phyloP scores from a whole-genome alignment of 2,888 invertebrate genomes.

The Xestia c-nigrum region DNA sequence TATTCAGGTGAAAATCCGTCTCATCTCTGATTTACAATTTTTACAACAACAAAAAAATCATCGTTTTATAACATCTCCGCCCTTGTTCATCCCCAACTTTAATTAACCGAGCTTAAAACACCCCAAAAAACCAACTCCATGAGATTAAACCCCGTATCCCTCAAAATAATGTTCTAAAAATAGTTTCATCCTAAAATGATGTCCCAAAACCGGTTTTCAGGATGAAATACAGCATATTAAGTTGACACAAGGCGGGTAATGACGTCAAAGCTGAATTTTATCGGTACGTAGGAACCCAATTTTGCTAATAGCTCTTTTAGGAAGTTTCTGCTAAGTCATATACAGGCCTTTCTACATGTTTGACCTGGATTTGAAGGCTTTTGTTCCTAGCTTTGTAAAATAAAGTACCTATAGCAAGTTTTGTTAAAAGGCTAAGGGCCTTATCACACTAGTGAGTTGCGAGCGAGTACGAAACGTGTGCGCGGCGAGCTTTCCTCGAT shows the following conservation, averaged over 20 bases:
- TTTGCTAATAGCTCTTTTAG: slow-evolving; percentile 66
- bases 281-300: slow-evolving; percentile 64
- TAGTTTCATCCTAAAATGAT: slow-evolving; percentile 39
- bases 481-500: no score
- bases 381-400: slow-evolving; percentile 15
- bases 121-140: background rate
- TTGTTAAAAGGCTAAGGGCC: background rate
- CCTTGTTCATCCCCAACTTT: background rate
- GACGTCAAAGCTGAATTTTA: slow-evolving; percentile 49
- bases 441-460: no score
- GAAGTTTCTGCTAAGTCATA: slow-evolving; percentile 62
- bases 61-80: background rate
- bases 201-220: slow-evolving; percentile 17
- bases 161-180: slow-evolving; percentile 32
- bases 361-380: slow-evolving; percentile 11
- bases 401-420: background rate
- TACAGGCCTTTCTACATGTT: background rate
- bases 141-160: slow-evolving; percentile 33
- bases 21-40: no score
- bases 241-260: slow-evolving; percentile 45
- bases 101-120: slow-evolving; percentile 8
- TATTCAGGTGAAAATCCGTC: no score
- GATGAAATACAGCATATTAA: slow-evolving; percentile 54
- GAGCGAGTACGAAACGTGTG: no score
- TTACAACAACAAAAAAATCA: background rate